These are phyloP conservation scores for Erythrolamprus reginae DNA, from an alignment of 2,113 vertebrate genomes.

Conservation along the genomic window DNA sequence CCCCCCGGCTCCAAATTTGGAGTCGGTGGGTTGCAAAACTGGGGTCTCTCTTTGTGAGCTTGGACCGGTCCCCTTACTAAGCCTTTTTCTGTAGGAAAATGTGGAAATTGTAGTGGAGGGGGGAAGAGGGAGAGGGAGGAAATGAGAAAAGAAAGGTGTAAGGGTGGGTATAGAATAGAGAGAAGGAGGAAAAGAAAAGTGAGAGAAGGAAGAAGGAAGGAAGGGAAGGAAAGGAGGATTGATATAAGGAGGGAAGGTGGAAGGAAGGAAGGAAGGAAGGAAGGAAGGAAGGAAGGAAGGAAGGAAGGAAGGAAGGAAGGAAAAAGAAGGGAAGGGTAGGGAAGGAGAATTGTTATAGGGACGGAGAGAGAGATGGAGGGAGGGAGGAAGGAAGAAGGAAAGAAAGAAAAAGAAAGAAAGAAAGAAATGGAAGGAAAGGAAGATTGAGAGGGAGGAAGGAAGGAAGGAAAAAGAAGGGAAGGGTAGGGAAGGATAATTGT, in stretches of 20 bases:
- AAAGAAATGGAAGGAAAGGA: not conserved
- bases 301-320: not conserved
- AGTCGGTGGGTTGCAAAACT: not conserved
- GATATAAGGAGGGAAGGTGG: no score
- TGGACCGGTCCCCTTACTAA: not conserved
- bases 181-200: no score
- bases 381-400: not conserved
- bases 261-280: no score
- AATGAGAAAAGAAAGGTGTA: no score
- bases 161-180: no score
- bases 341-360: accelerated
- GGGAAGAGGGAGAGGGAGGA: no score
- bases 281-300: not conserved
- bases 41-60: no score
- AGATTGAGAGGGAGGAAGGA: not conserved
- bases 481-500: no score
- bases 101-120: not conserved
- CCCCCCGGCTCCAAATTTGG: not conserved
- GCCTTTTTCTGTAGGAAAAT: not conserved
- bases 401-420: no score
- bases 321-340: no score
- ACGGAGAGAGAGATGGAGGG: not conserved
- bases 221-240: no score
- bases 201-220: no score
- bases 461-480: not conserved